Base-by-base conservation (phyloP, 2,797 vertebrate species). In the Tarsius wallacei region DNA sequence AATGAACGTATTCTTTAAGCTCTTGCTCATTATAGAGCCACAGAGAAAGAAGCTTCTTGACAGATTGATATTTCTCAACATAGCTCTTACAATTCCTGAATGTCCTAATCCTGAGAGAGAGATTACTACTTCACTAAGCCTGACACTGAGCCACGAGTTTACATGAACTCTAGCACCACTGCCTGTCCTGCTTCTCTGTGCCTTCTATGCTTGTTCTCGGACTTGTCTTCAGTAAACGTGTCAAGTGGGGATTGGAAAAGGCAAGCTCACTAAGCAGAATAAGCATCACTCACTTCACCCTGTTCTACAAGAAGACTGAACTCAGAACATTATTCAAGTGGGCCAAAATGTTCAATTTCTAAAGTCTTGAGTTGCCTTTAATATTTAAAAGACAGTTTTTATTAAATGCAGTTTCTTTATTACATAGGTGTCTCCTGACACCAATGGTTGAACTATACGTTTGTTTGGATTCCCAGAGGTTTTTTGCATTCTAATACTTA, bases 371-470 rank as follows among this genome's bases (percentile, higher is more conserved):
- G 63, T 47, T 55, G 14, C 28, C 3, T 28, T 33, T 15, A 71
- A 90, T 78, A 78, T 33, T 71, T 95, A 55, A 53, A 85, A 70
- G 55, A 19, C 15, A 33, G 47, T 33, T 74, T 91, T 94, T 33
- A 91, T 78, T 63, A 64, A 76, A 66, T 71, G 19, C 0, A 36
- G 10, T 57, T 64, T 4, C 26, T 91, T 70, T 96, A 57, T 80
- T 80, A 85, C 10, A 47, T 68, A 88, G 87, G n/a, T 6, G 57
- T 68, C 77, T 76, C 66, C 55, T 53, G 66, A 81, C 8, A 82
- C 28, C 80, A 51, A 10, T 36, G 63, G 49, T 90, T 55, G 14
- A 84, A 21, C 16, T 80, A 22, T 81, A 57, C 73, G 73, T 80
- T 55, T 77, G n/a, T n/a, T 84, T 77, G 36, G 31, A 83, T 70